Conservation (phyloP, 2,797 vertebrate species). For the Neoniphon sammara region DNA sequence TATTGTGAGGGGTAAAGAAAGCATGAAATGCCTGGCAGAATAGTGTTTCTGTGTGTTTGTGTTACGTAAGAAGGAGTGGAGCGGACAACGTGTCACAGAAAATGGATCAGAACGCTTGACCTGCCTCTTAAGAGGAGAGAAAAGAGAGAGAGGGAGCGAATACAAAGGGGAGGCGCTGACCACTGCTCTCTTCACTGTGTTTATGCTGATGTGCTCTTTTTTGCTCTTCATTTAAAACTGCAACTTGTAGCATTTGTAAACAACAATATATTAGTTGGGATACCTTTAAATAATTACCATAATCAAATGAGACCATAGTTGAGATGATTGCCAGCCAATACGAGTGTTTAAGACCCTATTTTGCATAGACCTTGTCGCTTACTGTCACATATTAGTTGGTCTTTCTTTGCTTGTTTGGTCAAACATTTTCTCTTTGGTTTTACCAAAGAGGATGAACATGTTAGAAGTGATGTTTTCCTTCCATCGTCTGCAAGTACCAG, state of each 20-base stretch:
- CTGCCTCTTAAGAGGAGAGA: conserved; percentile 12
- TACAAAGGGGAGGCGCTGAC: not conserved
- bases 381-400: no score
- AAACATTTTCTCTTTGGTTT: not conserved
- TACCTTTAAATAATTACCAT: no score
- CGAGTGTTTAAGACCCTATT: no score
- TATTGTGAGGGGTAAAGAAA: conserved; percentile 38
- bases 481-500: not conserved
- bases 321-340: no score
- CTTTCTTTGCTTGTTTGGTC: not conserved
- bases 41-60: not conserved
- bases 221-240: not conserved
- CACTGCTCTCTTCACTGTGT: not conserved
- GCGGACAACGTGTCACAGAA: conserved; percentile 22
- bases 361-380: no score
- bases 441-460: not conserved
- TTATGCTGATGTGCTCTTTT: not conserved
- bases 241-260: no score
- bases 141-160: not conserved
- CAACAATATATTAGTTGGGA: no score
- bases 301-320: no score
- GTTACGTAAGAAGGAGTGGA: conserved; percentile 40
- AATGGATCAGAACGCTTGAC: conserved; percentile 30
- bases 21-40: conserved; percentile 29
- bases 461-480: not conserved